Evolutionary conservation across 2,888 invertebrate species (phyloP).

Genomic region (Herminia tarsipennalis): DNA sequence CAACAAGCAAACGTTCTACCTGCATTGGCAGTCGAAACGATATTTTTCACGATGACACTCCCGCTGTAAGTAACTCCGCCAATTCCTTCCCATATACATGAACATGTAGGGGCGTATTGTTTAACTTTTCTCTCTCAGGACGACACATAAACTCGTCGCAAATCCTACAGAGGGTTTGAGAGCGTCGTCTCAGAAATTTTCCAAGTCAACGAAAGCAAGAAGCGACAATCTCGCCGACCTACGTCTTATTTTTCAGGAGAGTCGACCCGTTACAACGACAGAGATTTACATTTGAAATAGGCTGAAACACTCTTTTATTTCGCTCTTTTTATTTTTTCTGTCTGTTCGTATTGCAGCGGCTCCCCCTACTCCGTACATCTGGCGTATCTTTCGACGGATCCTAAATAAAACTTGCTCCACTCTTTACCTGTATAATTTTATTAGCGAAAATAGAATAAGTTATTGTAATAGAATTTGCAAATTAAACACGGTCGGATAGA

Average conservation of each 20-base stretch:
- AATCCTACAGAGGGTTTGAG: constrained; percentile 65
- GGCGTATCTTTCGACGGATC: constrained; percentile 14
- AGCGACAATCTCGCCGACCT: constrained; percentile 73
- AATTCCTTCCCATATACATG: constrained; percentile 52
- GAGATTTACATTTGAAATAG: constrained; percentile 81
- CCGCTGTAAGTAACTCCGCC: constrained; percentile 45
- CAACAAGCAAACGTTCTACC: constrained; percentile 18
- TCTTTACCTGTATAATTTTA: constrained; percentile 37
- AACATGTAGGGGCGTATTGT: constrained; percentile 59
- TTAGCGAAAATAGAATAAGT: constrained; percentile 32
- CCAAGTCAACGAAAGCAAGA: constrained; percentile 73
- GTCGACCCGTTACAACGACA: constrained; percentile 74
- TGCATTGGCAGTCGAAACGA: constrained; percentile 13
- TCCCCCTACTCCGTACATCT: constrained; percentile 24
- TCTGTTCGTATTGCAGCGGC: constrained; percentile 47
- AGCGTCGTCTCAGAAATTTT: constrained; percentile 68
- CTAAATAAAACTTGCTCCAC: constrained; percentile 26
- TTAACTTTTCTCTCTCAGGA: constrained; percentile 65
- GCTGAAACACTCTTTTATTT: constrained; percentile 73
- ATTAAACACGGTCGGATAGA: constrained; percentile 30
- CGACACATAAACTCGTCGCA: constrained; percentile 70
- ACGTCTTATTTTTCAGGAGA: constrained; percentile 75
- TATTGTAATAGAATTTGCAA: constrained; percentile 37
- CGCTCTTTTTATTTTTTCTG: constrained; percentile 63
- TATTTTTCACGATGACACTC: constrained; percentile 30